Evolutionary conservation across 1,140 invertebrate genomes (phyloP), one percentile per base, ranked within the genome.

Genomic region (Drosophila orosa): DNA sequence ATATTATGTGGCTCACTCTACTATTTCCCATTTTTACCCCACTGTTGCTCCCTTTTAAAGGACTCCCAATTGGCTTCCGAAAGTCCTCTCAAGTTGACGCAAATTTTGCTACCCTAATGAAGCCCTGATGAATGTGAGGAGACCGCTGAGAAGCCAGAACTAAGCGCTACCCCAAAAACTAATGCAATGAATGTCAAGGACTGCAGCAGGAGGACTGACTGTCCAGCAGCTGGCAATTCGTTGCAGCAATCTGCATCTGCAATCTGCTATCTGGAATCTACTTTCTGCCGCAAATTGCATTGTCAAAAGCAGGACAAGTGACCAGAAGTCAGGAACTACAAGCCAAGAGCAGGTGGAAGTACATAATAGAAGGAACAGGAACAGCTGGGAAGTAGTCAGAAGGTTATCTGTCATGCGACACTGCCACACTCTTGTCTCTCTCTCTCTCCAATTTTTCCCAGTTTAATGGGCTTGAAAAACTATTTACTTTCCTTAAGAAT

Each of bases 101-200:
- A 8, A 37, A 37, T 37, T 39, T 39, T 17, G 15, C n/a, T 27
- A 22, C n/a, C 12, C 9, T 19, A 24, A 24, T 44, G 12, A 22
- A 45, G 13, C 22, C n/a, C 5, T 40, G 6, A 8, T 25, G 15
- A n/a, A 47, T 25, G 24, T 15, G 44, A 15, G 7, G 5, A 33
- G 31, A 5, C 31, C 10, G 31, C 31, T 5, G 35, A 37, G 35
- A 37, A 44, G 19, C 33, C 52, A 1, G 3, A 48, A 59, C 22
- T 33, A 47, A 24, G 24, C 31, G 10, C 4, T n/a, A 7, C 27
- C 39, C 10, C 31, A 33, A 22, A 61, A 82, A 82, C 55, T 76
- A 76, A 61, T 52, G 72, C 61, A 76, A 80, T 84, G 62, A 80
- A 80, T 85, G 72, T 77, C 81, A 9, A 29, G 24, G 24, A 9